These are phyloP conservation scores for Hestina assimilis DNA, from an alignment of 1,140 invertebrate genomes.

Conservation along the genomic window DNA sequence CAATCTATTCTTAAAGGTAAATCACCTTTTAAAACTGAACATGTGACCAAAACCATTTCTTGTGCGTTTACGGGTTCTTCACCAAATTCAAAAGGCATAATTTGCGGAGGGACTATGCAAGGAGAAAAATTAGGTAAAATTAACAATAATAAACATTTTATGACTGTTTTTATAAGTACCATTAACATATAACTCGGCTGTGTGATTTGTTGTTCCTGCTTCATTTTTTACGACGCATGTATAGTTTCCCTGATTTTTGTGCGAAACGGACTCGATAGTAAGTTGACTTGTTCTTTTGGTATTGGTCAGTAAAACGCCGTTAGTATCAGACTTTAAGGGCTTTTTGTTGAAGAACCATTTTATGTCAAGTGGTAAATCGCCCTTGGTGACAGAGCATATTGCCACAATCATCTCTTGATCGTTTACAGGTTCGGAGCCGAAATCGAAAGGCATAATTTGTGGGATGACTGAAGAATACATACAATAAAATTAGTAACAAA, in stretches of 20 bases:
- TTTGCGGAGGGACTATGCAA: conserved; percentile 81
- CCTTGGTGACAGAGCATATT: conserved; percentile 86
- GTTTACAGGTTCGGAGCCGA: conserved; percentile 82
- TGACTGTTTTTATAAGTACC: conserved; percentile 80
- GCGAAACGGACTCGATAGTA: conserved; percentile 82
- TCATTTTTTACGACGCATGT: conserved; percentile 83
- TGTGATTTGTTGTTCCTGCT: conserved; percentile 77
- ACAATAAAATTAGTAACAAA: conserved; percentile 82
- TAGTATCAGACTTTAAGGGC: conserved; percentile 67
- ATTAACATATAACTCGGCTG: conserved; percentile 79
- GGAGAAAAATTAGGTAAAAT: conserved; percentile 69
- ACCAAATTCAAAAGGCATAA: conserved; percentile 82
- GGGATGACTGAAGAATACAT: conserved; percentile 79
- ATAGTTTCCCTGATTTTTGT: conserved; percentile 82
- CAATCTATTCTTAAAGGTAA: conserved; percentile 84
- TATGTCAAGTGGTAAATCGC: conserved; percentile 85
- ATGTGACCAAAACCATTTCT: conserved; percentile 75
- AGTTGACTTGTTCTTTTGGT: conserved; percentile 82
- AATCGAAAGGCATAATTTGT: conserved; percentile 83
- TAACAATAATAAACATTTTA: conserved; percentile 72
- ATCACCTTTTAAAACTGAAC: conserved; percentile 87
- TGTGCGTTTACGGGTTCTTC: conserved; percentile 78
- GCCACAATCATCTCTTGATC: conserved; percentile 82
- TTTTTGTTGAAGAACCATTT: conserved; percentile 85
- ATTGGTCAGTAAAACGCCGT: conserved; percentile 79